A percentile compares a stretch with the other conserved stretches of the same genome.
Conservation (phyloP, 2,113 vertebrate genomes). For the Actinemys pallida region DNA sequence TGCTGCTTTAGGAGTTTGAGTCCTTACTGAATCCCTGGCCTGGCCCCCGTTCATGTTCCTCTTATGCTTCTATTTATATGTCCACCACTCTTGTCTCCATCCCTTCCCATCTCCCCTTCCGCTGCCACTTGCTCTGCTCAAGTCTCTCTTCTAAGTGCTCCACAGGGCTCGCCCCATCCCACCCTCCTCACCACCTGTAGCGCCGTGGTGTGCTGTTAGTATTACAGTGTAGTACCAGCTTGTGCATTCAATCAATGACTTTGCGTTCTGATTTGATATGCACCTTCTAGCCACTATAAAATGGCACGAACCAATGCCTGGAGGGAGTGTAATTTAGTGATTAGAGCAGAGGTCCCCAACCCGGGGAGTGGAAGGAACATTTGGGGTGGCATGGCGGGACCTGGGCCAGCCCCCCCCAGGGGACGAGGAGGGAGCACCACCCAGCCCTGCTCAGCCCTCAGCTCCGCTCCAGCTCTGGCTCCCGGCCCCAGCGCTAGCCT, state of each 20-base stretch:
- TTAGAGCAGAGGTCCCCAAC: neutral
- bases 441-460: too few relatives aligned
- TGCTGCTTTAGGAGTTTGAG: accelerated
- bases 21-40: neutral
- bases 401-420: too few relatives aligned
- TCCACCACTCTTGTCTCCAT: neutral
- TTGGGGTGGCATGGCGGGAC: too few relatives aligned
- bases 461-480: too few relatives aligned
- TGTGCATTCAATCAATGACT: accelerated
- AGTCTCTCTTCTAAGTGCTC: neutral
- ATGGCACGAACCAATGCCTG: accelerated
- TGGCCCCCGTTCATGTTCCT: neutral
- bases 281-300: neutral
- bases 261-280: neutral
- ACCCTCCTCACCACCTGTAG: neutral
- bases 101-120: neutral
- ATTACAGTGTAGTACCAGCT: neutral
- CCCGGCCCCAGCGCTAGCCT: too few relatives aligned
- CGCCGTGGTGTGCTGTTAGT: neutral
- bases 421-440: too few relatives aligned
- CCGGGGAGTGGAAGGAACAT: too few relatives aligned
- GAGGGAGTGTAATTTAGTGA: accelerated
- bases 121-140: neutral
- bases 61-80: accelerated
- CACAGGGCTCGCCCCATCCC: neutral